These are phyloP conservation scores for Mormyrops boulengeri DNA, from an alignment of 2,797 vertebrate species.

Conservation along the genomic window DNA sequence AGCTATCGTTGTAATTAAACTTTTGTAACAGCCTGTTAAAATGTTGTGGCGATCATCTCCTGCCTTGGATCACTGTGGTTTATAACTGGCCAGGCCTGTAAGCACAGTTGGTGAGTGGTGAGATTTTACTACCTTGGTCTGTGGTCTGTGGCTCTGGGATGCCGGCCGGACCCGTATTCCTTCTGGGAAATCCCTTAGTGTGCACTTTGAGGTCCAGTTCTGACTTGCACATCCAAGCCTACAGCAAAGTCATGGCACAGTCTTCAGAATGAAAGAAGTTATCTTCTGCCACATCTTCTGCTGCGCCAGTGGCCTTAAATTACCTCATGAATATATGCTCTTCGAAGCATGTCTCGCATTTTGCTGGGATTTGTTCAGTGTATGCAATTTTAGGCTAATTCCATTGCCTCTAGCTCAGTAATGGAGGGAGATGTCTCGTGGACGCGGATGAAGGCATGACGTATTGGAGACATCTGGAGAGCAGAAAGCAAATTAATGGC, in stretches of 20 bases:
- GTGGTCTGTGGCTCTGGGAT: slow-evolving; percentile 14
- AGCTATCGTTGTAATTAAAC: background rate
- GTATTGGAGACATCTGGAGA: background rate
- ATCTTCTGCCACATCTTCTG: background rate
- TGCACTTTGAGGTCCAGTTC: background rate
- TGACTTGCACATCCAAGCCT: background rate
- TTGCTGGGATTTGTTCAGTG: background rate
- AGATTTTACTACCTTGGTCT: background rate
- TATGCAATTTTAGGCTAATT: background rate
- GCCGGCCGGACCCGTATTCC: background rate
- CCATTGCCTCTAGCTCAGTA: background rate
- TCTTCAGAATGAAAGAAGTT: background rate
- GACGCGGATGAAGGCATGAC: background rate
- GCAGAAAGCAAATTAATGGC: background rate
- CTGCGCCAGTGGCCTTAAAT: background rate
- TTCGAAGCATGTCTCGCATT: background rate
- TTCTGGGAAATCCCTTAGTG: background rate
- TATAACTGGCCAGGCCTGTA: background rate
- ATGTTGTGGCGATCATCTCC: background rate
- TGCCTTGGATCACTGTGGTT: background rate
- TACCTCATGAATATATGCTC: background rate
- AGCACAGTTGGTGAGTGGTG: slow-evolving; percentile 5
- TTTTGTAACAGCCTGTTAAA: background rate
- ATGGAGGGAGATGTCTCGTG: background rate
- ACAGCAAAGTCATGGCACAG: background rate